Percentiles rank a stretch among this genome's conserved stretches.
These are phyloP conservation scores for Drosophila paulistorum DNA, from an alignment of 1,140 invertebrate species.

Conservation along the genomic window DNA sequence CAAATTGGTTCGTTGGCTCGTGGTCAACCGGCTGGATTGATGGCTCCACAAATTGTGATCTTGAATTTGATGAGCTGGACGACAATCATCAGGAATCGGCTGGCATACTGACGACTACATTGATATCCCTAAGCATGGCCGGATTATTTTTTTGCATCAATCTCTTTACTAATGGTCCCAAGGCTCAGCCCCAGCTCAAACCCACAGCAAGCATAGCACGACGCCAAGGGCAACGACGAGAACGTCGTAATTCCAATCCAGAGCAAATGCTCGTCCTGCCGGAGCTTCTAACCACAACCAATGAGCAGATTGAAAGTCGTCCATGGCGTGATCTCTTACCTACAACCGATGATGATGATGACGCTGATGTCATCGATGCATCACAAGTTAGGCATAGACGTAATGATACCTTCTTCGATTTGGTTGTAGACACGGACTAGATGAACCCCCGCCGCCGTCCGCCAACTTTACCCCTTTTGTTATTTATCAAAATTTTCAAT, in stretches of 20 bases:
- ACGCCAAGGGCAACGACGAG: neutral
- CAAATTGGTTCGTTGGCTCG: constrained; percentile 5
- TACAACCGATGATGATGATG: neutral
- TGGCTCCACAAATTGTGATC: constrained; percentile 1
- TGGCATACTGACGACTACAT: constrained; percentile 40
- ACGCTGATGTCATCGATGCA: neutral
- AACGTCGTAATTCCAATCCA: neutral
- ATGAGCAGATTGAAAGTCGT: neutral
- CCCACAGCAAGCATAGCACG: neutral
- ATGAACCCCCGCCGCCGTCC: neutral
- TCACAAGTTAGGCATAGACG: neutral
- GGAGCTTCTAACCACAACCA: too few species aligned
- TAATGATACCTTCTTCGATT: constrained; percentile 3
- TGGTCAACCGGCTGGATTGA: constrained; percentile 19
- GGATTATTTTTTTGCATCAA: constrained; percentile 24
- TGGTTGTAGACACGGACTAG: neutral
- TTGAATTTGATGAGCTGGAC: constrained; percentile 1
- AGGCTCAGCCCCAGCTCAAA: neutral
- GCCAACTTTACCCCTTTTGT: too few species aligned
- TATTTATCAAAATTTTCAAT: neutral
- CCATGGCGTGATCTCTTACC: neutral
- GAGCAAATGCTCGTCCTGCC: neutral
- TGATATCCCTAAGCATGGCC: constrained; percentile 31
- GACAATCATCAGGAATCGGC: constrained; percentile 35
- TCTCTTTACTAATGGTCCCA: neutral